Evolutionary conservation across 2,888 invertebrate species (phyloP), one percentile per base, ranked within the genome.

Genomic region (Cheilosia grossa): DNA sequence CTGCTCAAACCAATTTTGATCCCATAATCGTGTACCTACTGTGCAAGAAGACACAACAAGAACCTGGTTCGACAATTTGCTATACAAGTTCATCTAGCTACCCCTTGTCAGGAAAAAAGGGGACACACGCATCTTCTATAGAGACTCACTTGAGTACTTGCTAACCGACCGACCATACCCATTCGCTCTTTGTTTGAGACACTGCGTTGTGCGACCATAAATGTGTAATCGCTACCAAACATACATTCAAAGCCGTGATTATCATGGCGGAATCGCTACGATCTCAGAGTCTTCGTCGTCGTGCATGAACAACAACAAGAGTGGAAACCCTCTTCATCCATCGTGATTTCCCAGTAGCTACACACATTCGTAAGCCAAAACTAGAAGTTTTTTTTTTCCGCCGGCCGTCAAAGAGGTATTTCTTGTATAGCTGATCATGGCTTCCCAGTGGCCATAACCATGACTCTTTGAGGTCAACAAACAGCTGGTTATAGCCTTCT

Each of bases 401-500:
- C 30, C 15, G 15, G 44, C 33, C 10, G 53, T 67, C 33, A 30
- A 59, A 72, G 64, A 82, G 70, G 64, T 73, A 51, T 59, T 49
- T 47, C 47, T 70, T 67, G 64, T 67, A 27, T 51, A 54, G 70
- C 66, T 64, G 70, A 75, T 75, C 75, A 77, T 81, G 81, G 77
- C 58, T 81, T 85, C 75, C 42, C 81, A 81, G 81, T 91, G 90
- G 90, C 91, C 91, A 89, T 90, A 90, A 90, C 91, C 90, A 89
- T 91, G 91, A 91, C 90, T 88, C 89, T 91, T 90, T 90, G 91
- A 92, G 91, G 91, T 91, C 91, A 91, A 91, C 89, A 91, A 91
- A 91, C 91, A 92, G 91, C 92, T 92, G 91, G 89, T 88, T 89
- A 89, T 61, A 74, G 63, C 53, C 56, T 64, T 70, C 53, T 72